Evolutionary conservation across 2,888 invertebrate genomes (phyloP).

Genomic region (Hyposoter dolosus): DNA sequence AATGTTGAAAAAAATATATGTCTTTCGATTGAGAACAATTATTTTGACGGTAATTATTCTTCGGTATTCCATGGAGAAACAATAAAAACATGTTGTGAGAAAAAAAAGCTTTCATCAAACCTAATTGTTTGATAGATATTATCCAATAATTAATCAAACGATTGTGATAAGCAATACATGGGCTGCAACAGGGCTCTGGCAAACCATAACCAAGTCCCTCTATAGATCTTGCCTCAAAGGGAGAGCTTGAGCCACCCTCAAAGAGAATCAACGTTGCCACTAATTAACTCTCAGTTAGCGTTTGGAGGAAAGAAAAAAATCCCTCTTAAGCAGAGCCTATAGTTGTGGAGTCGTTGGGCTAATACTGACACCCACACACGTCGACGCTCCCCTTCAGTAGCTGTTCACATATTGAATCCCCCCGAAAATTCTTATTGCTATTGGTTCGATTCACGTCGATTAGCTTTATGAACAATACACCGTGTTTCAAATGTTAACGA

Average conservation of each 20-base stretch:
- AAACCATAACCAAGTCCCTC: constrained; percentile 42
- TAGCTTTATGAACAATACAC: neutral
- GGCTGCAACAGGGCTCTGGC: constrained; percentile 19
- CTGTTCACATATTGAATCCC: neutral
- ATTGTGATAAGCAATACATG: constrained; percentile 54
- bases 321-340: constrained; percentile 22
- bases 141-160: constrained; percentile 55
- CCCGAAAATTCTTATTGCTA: constrained; percentile 1
- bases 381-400: neutral
- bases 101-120: neutral
- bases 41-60: neutral
- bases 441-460: neutral
- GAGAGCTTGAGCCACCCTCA: constrained; percentile 56
- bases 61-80: neutral
- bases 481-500: neutral
- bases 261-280: constrained; percentile 63
- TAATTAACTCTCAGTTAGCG: constrained; percentile 59
- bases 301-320: constrained; percentile 26
- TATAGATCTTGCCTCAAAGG: constrained; percentile 52
- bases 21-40: neutral
- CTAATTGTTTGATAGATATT: constrained; percentile 47
- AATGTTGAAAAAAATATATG: neutral
- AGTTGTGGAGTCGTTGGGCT: constrained; percentile 17
- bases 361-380: neutral
- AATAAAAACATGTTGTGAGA: neutral